Evolutionary conservation across 2,113 vertebrate species (phyloP).

Genomic region (Lagopus muta): DNA sequence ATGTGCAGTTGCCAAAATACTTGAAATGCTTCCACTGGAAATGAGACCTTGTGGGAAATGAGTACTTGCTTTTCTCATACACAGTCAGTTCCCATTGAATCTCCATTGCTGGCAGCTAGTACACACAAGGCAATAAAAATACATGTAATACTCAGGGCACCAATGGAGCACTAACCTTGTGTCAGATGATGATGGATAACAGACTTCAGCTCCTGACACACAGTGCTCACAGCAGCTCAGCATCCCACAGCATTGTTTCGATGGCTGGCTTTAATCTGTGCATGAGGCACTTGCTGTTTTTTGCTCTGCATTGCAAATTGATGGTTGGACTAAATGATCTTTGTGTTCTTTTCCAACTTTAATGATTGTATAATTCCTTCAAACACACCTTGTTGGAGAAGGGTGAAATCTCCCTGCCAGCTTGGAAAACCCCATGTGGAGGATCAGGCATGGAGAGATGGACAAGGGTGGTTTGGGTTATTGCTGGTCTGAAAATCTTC

Average conservation of each 20-base stretch:
- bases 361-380: neutral
- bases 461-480: too few relatives aligned
- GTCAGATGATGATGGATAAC: neutral
- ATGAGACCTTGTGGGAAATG: slow-evolving; percentile 60
- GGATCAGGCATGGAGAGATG: too few relatives aligned
- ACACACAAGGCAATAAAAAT: slow-evolving; percentile 1
- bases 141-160: neutral
- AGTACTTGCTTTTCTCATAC: slow-evolving; percentile 11
- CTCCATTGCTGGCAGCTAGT: neutral
- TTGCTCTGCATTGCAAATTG: too few relatives aligned
- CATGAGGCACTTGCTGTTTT: neutral
- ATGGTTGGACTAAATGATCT: too few relatives aligned
- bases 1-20: slow-evolving; percentile 22
- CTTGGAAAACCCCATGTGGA: neutral
- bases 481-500: too few relatives aligned
- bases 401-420: neutral
- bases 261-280: neutral
- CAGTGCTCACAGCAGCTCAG: neutral
- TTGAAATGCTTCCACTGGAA: slow-evolving; percentile 48
- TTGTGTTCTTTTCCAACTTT: too few relatives aligned
- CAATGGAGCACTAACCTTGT: neutral
- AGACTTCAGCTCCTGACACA: rapidly evolving
- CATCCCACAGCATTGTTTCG: neutral
- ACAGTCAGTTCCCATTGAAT: neutral
- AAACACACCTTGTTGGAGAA: neutral